Conservation (phyloP, 2,888 invertebrate genomes). For the Entomobrya multifasciata region DNA sequence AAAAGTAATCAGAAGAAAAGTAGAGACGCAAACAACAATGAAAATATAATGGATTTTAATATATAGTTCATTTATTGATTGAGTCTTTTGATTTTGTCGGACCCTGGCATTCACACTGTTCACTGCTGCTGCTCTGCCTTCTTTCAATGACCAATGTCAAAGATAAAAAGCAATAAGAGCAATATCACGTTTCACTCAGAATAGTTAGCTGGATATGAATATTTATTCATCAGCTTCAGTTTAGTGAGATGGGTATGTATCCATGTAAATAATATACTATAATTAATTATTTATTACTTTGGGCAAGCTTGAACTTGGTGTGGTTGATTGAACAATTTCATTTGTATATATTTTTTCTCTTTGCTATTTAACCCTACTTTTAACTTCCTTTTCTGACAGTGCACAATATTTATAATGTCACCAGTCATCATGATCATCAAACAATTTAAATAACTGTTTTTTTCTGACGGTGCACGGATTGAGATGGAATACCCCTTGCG, state of each 20-base stretch:
- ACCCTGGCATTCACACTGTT: conserved; percentile 64
- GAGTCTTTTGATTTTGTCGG: conserved; percentile 22
- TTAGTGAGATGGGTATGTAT: not conserved
- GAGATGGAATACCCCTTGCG: not conserved
- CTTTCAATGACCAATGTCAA: conserved; percentile 68
- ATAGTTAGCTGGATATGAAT: conserved; percentile 52
- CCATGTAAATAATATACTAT: too few species aligned
- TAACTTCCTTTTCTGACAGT: conserved; percentile 55
- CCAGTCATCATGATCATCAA: not conserved
- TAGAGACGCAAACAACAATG: conserved; percentile 29
- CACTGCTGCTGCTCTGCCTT: not conserved
- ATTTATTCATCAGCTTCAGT: too few species aligned
- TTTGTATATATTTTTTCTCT: not conserved
- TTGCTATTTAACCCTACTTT: conserved; percentile 5
- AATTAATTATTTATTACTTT: conserved; percentile 20
- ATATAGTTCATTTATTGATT: conserved; percentile 43
- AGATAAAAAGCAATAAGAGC: conserved; percentile 55
- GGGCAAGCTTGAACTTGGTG: conserved; percentile 40
- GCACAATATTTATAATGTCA: conserved; percentile 43
- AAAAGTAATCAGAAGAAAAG: conserved; percentile 34
- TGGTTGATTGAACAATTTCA: conserved; percentile 46
- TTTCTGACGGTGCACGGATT: too few species aligned
- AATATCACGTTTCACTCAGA: conserved; percentile 54
- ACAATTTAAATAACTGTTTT: not conserved
- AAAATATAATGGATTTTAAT: conserved; percentile 2